phyloP scores from a whole-genome alignment of 2,888 invertebrate genomes.

The Eurois occulta region DNA sequence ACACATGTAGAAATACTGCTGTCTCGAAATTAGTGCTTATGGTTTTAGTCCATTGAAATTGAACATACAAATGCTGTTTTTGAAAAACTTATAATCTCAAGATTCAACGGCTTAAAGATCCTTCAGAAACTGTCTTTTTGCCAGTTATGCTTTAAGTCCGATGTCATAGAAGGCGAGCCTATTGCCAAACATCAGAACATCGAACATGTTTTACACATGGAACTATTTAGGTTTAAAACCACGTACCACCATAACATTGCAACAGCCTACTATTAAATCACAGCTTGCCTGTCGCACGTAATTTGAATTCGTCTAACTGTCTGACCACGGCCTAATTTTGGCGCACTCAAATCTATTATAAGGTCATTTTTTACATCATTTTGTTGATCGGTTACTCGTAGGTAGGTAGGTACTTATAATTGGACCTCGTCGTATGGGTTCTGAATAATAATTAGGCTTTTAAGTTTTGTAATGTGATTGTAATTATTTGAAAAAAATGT shows the following conservation, averaged over 20 bases:
- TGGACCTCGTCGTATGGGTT: slow-evolving; percentile 32
- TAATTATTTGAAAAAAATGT: slow-evolving; percentile 12
- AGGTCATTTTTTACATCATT: slow-evolving; percentile 64
- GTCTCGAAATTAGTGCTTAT: neutral
- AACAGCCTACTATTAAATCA: slow-evolving; percentile 33
- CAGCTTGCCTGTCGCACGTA: slow-evolving; percentile 41
- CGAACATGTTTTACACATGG: slow-evolving; percentile 1
- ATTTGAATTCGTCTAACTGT: slow-evolving; percentile 46
- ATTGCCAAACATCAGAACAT: neutral
- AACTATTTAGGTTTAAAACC: slow-evolving; percentile 1
- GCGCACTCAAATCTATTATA: slow-evolving; percentile 51
- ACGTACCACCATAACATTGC: slow-evolving; percentile 39
- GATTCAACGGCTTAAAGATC: neutral
- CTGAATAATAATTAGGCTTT: slow-evolving; percentile 33
- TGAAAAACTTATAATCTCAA: neutral
- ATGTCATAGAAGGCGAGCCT: neutral
- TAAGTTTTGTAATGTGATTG: slow-evolving; percentile 24
- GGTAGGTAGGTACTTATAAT: slow-evolving; percentile 31
- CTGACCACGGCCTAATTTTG: slow-evolving; percentile 56
- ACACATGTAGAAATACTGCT: neutral
- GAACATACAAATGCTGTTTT: neutral
- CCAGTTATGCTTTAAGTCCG: neutral
- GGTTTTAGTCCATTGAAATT: neutral
- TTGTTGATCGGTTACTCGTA: slow-evolving; percentile 19
- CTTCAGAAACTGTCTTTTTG: neutral